Base-by-base conservation (phyloP, 2,888 invertebrate species). In the Gari tellinella region DNA sequence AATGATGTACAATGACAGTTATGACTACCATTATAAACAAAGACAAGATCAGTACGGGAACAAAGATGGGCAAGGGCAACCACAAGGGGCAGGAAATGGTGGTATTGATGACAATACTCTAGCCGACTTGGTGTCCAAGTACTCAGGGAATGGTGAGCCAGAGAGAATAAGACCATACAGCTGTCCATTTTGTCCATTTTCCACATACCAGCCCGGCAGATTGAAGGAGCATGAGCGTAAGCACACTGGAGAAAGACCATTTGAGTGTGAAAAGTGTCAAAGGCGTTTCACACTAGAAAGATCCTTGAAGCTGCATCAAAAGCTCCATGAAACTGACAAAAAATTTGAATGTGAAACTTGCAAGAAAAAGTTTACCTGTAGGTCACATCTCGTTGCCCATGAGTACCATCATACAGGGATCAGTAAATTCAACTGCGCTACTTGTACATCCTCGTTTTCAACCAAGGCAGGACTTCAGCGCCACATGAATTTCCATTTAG, bases 351-450 rank as follows among this genome's bases (percentile, higher is more conserved):
- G 57, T 45, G 26, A 21, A 3, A 45, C 45, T 8, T 57, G 57
- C 43, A 26, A 45, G 19, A 57, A 57, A 25, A 45, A 31, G 15
- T 57, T 57, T 26, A 45, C 43, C 4, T 31, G 45, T 23, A 57
- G 45, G 17, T 21, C 57, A 25, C 45, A 43, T 14, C 25, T 57
- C 14, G 23, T 57, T 0, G 23, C 45, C 43, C 57, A 57, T 57
- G 45, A 17, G 21, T 57, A 45, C 25, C 25, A 45, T 25, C 57
- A 57, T 57, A 57, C 57, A n/a, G 57, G 57, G n/a, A 45, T 43
- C 1, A 43, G 37, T 4, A 49, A 38, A n/a, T 51, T 51, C 40
- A 62, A 52, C 26, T 62, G 61, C 51, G 52, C 49, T 41, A 17
- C 26, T 15, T 62, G 61, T 62, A 43, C 17, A 25, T 41, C 49